A percentile compares a stretch with the other conserved stretches of the same genome.
phyloP scores from a whole-genome alignment of 2,113 vertebrate species.

The Progne subis region DNA sequence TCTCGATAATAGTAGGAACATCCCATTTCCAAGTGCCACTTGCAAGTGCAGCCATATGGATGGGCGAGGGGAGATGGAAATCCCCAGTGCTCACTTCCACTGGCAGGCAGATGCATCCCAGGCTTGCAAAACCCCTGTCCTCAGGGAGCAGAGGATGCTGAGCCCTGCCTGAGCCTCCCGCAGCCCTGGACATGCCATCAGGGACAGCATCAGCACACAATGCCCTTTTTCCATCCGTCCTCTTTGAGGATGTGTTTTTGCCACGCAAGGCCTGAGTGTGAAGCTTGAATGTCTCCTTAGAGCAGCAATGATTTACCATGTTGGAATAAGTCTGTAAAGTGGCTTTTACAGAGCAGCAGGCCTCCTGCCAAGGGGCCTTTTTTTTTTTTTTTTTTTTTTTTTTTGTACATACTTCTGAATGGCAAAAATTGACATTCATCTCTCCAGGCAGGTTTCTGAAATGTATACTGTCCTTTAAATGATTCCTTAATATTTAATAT shows the following conservation, averaged over 20 bases:
- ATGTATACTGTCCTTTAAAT: conserved; percentile 62
- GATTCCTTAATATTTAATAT: conserved; percentile 71
- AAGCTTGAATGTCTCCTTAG: background rate
- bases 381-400: background rate
- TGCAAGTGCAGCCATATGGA: accelerated
- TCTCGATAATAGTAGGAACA: accelerated
- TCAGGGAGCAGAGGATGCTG: background rate
- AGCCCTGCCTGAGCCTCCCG: background rate
- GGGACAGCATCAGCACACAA: background rate
- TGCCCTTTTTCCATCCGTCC: background rate
- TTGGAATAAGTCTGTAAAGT: conserved; percentile 25
- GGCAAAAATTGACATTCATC: conserved; percentile 44
- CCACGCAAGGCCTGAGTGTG: background rate
- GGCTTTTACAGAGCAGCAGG: conserved; percentile 17
- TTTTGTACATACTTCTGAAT: background rate
- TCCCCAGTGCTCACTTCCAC: background rate
- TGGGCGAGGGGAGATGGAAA: background rate
- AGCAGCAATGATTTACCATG: background rate
- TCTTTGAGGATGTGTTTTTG: background rate
- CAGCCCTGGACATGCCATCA: accelerated
- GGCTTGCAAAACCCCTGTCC: background rate
- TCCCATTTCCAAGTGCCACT: background rate
- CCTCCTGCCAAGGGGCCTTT: background rate
- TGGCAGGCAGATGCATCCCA: background rate
- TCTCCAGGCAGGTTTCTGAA: conserved; percentile 63